Base-by-base conservation (phyloP, 2,888 invertebrate species). In the Ichneumon xanthorius region DNA sequence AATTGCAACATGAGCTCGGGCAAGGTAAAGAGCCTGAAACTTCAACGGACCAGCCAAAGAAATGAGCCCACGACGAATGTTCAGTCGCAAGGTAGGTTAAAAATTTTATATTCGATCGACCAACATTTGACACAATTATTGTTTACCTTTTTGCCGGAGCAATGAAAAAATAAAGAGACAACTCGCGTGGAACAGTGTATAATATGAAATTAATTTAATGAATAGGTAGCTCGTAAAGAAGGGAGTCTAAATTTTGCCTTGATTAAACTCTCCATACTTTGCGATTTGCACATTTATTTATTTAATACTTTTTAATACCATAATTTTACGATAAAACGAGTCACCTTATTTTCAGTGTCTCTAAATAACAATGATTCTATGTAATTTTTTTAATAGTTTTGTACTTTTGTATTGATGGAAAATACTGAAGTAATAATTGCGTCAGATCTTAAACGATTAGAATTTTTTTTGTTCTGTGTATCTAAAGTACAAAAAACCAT, bases 21-120 rank as follows among this genome's bases (percentile, higher is more conserved):
- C 30, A 85, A 85, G 68, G 76, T 80, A 5, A 82, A 68, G 30
- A 80, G 82, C 40, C 16, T 82, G 61, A 82, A 80, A 53, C 67
- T 82, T 19, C 79, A 58, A 70, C 48, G 75, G 16, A 53, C n/a
- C 11, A 55, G 53, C 9, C 37, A 67, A 55, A 45, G 33, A 48
- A 67, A 50, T 6, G 63, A 85, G 14, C 68, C 82, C 14, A 5
- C 33, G 33, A 71, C 9, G 26, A 85, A 77, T n/a, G n/a, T 48
- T 5, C 80, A 73, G 77, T 77, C 33, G 6, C 76, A 82, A 77
- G 85, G 85, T 85, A 73, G 75, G 33, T n/a, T 22, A 48, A 16
- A 7, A 37, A 19, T 48, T 37, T 22, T 11, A 48, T 16, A 58
- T 2, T 4, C 14, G 14, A 58, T 26, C 22, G 9, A 26, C 0